These are phyloP conservation scores for Hycleus phaleratus DNA, from an alignment of 1,140 invertebrate species.

Conservation along the genomic window DNA sequence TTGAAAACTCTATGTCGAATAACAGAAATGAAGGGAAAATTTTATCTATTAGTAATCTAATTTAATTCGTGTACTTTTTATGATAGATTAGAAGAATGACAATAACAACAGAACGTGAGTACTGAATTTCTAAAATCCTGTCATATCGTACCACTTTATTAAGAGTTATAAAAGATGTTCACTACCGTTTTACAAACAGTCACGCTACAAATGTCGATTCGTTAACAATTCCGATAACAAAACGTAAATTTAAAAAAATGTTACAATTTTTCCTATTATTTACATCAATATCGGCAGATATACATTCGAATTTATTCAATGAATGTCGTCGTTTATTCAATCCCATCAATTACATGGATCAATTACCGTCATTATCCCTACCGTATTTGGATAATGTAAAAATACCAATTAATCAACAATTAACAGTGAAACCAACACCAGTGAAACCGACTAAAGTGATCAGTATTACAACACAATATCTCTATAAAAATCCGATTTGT, in stretches of 20 bases:
- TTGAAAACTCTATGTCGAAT: too few relatives aligned
- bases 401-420: conserved; percentile 22
- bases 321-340: conserved; percentile 30
- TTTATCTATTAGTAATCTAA: too few relatives aligned
- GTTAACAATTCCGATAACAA: background rate
- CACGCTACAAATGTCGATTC: conserved; percentile 7
- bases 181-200: conserved; percentile 5
- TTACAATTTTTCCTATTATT: conserved; percentile 8
- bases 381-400: conserved; percentile 32
- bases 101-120: too few relatives aligned
- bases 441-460: conserved; percentile 32
- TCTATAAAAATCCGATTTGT: conserved; percentile 34
- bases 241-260: conserved; percentile 15
- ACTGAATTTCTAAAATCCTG: too few relatives aligned
- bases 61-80: too few relatives aligned
- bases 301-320: conserved; percentile 15
- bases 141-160: too few relatives aligned
- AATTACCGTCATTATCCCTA: conserved; percentile 30
- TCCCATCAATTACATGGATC: conserved; percentile 32
- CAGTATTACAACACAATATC: conserved; percentile 32
- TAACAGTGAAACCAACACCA: conserved; percentile 26
- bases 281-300: conserved; percentile 3
- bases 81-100: too few relatives aligned
- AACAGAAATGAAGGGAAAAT: too few relatives aligned
- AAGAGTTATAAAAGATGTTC: too few relatives aligned